A percentile compares a stretch with the other conserved stretches of the same genome.
Evolutionary conservation across 2,797 vertebrate species (phyloP).

Genomic region (Lycodopsis pacificus): DNA sequence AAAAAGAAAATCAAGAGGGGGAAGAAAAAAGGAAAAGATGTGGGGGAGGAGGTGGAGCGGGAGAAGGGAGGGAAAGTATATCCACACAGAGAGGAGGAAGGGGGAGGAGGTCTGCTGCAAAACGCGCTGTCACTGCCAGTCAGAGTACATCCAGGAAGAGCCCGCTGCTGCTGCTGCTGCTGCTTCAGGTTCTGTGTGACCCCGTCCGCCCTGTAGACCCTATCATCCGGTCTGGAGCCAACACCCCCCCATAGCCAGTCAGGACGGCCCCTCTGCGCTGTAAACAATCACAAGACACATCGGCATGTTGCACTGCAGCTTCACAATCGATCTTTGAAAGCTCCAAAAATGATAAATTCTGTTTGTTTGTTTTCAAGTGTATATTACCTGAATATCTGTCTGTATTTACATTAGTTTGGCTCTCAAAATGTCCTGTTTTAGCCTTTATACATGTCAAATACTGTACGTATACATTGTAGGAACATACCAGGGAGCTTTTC

Average conservation of each 20-base stretch:
- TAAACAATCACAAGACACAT: conserved; percentile 21
- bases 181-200: conserved; percentile 52
- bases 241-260: conserved; percentile 83
- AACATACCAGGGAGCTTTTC: not conserved
- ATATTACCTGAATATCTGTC: too few relatives aligned
- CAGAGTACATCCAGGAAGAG: conserved; percentile 47
- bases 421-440: too few relatives aligned
- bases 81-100: not conserved
- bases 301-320: not conserved
- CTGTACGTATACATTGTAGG: too few relatives aligned
- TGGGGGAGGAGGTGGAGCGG: not conserved
- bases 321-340: not conserved
- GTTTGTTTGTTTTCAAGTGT: not conserved
- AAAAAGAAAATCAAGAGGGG: conserved; percentile 23
- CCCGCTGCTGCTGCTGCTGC: conserved; percentile 39
- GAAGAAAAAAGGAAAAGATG: conserved; percentile 9
- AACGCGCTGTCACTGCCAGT: conserved; percentile 46
- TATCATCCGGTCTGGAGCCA: conserved; percentile 87
- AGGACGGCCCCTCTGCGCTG: conserved; percentile 54
- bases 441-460: too few relatives aligned
- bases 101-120: conserved; percentile 38
- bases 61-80: not conserved
- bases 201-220: conserved; percentile 73
- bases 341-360: not conserved
- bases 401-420: not conserved